Percentiles rank a stretch among this genome's conserved stretches.
Conservation (phyloP, 2,888 invertebrate genomes). For the Baronia brevicornis region DNA sequence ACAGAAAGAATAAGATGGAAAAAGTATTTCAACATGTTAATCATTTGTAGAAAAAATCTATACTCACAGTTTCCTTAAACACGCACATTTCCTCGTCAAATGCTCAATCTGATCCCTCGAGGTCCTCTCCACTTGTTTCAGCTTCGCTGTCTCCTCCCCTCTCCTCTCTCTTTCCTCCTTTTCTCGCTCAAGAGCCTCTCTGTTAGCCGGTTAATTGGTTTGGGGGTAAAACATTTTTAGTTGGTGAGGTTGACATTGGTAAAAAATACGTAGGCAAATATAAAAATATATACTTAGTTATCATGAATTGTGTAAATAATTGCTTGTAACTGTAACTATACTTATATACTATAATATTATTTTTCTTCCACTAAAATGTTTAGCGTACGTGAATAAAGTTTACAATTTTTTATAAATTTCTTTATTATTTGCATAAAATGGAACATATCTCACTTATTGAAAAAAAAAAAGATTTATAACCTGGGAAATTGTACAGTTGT, state of each 20-base stretch:
- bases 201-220: constrained; percentile 43
- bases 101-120: constrained; percentile 75
- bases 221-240: constrained; percentile 7
- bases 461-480: too few species aligned
- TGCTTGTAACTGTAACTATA: too few species aligned
- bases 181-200: constrained; percentile 68
- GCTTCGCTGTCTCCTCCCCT: constrained; percentile 51
- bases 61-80: constrained; percentile 78
- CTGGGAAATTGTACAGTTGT: too few species aligned
- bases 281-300: too few species aligned
- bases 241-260: constrained; percentile 1
- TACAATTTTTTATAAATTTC: too few species aligned
- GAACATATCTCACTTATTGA: too few species aligned
- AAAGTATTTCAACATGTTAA: neutral
- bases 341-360: too few species aligned
- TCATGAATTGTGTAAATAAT: constrained; percentile 14
- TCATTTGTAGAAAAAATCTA: neutral
- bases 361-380: too few species aligned
- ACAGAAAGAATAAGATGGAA: neutral
- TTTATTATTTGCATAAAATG: too few species aligned
- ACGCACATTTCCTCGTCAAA: constrained; percentile 76
- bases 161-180: constrained; percentile 54
- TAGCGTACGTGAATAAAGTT: too few species aligned
- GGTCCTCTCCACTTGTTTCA: constrained; percentile 63
- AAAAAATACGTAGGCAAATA: too few species aligned